phyloP scores from a whole-genome alignment of 2,113 vertebrate species.

The Nothoprocta perdicaria region DNA sequence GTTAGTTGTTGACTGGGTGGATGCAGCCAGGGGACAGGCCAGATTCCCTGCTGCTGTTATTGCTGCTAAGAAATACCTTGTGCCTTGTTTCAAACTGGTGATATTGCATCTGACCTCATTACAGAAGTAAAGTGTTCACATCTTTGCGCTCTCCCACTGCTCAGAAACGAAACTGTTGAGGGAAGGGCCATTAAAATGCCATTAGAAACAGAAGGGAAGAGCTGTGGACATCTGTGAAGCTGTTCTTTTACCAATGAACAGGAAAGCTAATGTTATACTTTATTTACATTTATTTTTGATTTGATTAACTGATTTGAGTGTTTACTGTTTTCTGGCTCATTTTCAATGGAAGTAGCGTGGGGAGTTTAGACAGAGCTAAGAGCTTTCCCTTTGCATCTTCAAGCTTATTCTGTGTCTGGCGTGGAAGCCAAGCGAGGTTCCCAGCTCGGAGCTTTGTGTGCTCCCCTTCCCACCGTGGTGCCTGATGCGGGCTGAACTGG shows the following conservation, averaged over 20 bases:
- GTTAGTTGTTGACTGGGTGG: background rate
- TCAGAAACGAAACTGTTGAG: constrained; percentile 24
- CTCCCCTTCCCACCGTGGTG: background rate
- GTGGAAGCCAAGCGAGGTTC: background rate
- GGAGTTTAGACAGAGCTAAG: background rate
- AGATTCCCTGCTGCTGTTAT: background rate
- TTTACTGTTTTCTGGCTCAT: background rate
- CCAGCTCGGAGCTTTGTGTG: background rate
- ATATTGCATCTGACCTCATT: background rate
- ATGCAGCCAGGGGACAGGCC: background rate
- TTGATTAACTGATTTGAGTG: constrained; percentile 7
- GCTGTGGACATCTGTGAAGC: background rate
- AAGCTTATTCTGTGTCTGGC: background rate
- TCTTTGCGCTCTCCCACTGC: constrained; percentile 23
- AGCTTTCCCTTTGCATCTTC: background rate
- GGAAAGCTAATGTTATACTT: background rate
- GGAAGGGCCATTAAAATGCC: constrained; percentile 36
- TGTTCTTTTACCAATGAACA: background rate
- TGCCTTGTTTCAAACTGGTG: constrained; percentile 12
- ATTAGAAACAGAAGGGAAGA: constrained; percentile 24
- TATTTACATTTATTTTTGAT: constrained; percentile 3
- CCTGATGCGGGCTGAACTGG: background rate
- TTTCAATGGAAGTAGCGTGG: background rate
- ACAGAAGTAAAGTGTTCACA: background rate
- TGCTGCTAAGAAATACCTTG: background rate